These are phyloP conservation scores for Apostichopus japonicus DNA, from an alignment of 35 echinoderm and acorn worm species.

Conservation along the genomic window DNA sequence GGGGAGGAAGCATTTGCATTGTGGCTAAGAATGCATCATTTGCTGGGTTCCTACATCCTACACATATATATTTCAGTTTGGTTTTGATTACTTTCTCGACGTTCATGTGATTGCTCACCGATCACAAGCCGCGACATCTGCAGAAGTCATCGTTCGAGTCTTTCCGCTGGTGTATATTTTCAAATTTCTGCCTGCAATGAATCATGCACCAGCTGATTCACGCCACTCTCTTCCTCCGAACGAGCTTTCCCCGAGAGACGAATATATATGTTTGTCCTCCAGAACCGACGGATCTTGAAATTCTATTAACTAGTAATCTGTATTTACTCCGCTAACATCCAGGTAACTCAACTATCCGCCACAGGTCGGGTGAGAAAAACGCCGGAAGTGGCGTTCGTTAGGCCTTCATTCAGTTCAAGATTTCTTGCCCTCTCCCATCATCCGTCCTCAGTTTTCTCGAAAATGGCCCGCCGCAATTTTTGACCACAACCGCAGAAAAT, in stretches of 20 bases:
- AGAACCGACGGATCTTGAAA: neutral
- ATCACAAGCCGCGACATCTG: neutral
- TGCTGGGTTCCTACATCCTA: too few relatives aligned
- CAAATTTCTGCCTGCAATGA: neutral
- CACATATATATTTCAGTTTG: too few relatives aligned
- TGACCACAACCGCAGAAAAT: neutral
- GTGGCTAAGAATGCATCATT: too few relatives aligned
- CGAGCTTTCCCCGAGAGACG: too few relatives aligned
- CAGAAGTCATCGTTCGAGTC: neutral
- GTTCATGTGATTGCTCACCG: too few relatives aligned
- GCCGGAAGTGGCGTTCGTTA: neutral
- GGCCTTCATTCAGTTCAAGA: too few relatives aligned
- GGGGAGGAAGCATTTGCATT: too few relatives aligned
- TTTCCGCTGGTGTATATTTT: neutral
- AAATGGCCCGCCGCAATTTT: neutral
- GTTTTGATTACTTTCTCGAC: too few relatives aligned
- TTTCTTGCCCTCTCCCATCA: neutral
- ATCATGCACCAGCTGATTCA: neutral
- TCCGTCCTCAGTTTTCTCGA: neutral
- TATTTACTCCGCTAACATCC: neutral
- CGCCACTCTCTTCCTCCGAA: neutral
- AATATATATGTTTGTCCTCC: neutral
- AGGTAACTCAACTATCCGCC: neutral
- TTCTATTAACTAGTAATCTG: neutral
- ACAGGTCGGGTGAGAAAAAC: neutral